These are phyloP conservation scores for Sebastes itinus DNA, from an alignment of 2,797 vertebrate species.

Conservation along the genomic window DNA sequence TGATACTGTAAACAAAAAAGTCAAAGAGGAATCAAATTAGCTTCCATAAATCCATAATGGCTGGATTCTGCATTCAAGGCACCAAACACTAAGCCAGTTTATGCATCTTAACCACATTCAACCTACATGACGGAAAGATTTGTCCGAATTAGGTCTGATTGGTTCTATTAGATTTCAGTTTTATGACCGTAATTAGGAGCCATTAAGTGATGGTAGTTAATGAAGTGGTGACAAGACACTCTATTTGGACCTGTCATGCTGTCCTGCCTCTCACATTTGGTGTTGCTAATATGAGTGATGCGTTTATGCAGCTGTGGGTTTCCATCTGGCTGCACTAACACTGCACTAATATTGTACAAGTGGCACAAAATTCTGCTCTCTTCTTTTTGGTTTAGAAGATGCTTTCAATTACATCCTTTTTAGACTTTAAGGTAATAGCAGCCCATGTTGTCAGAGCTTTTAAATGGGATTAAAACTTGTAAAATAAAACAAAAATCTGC, in stretches of 20 bases:
- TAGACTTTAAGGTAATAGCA: not conserved
- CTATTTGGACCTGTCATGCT: not conserved
- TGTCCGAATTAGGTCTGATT: constrained; percentile 14
- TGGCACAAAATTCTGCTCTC: not conserved
- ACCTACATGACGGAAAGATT: not conserved
- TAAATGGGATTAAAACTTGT: not conserved
- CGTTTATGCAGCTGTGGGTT: constrained; percentile 9
- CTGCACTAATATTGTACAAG: not conserved
- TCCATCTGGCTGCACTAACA: not conserved
- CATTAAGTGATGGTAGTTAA: constrained; percentile 13
- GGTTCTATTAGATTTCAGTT: not conserved
- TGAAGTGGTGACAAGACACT: constrained; percentile 12
- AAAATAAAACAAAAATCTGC: not conserved
- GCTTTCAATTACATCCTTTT: not conserved
- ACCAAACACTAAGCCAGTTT: not conserved
- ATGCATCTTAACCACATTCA: not conserved
- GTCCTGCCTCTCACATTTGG: not conserved
- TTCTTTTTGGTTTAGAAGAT: not conserved
- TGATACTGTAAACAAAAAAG: not conserved
- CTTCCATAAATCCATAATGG: not conserved
- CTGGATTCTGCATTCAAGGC: not conserved
- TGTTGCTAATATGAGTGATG: not conserved
- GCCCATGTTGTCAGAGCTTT: not conserved
- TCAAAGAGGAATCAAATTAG: not conserved
- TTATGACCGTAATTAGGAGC: constrained; percentile 9